Base-by-base conservation (phyloP, 1,140 invertebrate species). In the Dendrolimus kikuchii region DNA sequence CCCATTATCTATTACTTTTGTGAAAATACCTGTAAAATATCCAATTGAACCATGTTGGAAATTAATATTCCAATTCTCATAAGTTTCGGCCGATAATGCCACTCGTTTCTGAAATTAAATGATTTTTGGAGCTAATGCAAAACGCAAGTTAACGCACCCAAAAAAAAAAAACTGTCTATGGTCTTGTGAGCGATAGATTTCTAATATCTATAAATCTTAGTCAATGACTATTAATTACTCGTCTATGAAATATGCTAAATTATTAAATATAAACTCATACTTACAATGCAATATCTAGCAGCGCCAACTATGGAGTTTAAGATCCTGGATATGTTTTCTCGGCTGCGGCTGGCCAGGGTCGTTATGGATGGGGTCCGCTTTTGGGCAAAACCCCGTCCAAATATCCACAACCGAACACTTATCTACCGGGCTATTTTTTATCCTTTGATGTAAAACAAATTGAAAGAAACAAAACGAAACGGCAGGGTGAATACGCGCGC, bases 241-340 rank as follows among this genome's bases (percentile, higher is more conserved):
- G 23, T 23, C 23, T 23, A 23, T 23, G 23, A 23, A 23, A 23
- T 23, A 23, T 23, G 23, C 23, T 23, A 23, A 23, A 23, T 2
- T 49, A 40, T 46, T 46, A 51, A 4, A 5, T 48, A 40, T 43
- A 10, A 47, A 44, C 10, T 10, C 37, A 64, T 69, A 88, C 87
- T 88, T 67, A 88, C 87, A 81, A 88, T 84, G 69, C 87, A 88
- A 65, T 87, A 86, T 83, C 87, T 81, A 55, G 81, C 86, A 70
- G 84, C 86, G 68, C 74, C 80, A 65, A 86, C 78, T 65, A 88
- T 85, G 67, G 84, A 82, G 70, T 86, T 78, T 66, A 88, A 80
- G 59, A 88, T 85, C 67, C 86, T 85, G 69, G 86, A 83, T 77
- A 88, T 81, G 73, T 75, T 85, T 60, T 80, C 73, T 52, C 72